These are phyloP conservation scores for Tragulus kanchil DNA, from an alignment of 2,113 vertebrate genomes.

Conservation along the genomic window DNA sequence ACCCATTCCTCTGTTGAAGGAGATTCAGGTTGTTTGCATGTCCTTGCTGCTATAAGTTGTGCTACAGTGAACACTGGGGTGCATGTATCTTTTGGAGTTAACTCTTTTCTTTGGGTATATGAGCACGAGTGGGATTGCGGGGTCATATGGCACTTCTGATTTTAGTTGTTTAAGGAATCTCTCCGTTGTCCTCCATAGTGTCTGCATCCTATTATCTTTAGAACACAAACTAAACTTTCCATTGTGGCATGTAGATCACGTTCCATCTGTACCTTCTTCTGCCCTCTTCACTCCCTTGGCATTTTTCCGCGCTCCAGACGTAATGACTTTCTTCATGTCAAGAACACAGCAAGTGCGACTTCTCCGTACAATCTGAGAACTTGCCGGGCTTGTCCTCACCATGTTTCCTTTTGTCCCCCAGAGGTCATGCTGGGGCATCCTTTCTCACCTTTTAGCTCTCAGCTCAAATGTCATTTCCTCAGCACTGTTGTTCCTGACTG, in stretches of 20 bases:
- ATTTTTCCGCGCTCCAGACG: not conserved
- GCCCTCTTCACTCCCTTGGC: not conserved
- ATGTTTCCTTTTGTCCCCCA: accelerated
- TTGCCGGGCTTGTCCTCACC: not conserved
- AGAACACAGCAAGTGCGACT: too few species aligned
- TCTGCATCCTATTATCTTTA: not conserved
- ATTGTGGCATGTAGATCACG: accelerated
- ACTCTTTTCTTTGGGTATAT: too few species aligned
- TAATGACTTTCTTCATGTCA: not conserved
- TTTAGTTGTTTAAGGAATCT: too few species aligned
- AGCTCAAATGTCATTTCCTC: not conserved
- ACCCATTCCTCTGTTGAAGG: too few species aligned
- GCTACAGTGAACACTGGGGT: too few species aligned
- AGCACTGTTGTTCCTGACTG: not conserved
- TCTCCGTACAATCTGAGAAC: not conserved
- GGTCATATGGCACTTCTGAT: too few species aligned
- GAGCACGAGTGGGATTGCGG: too few species aligned
- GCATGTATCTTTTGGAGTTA: too few species aligned
- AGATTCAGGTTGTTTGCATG: too few species aligned
- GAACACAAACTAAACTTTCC: not conserved
- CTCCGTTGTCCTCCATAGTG: too few species aligned
- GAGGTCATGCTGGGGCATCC: too few species aligned
- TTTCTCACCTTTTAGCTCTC: not conserved
- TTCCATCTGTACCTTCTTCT: not conserved
- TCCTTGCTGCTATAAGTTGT: too few species aligned